Evolutionary conservation across 2,888 invertebrate species (phyloP), one percentile per base, ranked within the genome.

Genomic region (Agrochola lota): DNA sequence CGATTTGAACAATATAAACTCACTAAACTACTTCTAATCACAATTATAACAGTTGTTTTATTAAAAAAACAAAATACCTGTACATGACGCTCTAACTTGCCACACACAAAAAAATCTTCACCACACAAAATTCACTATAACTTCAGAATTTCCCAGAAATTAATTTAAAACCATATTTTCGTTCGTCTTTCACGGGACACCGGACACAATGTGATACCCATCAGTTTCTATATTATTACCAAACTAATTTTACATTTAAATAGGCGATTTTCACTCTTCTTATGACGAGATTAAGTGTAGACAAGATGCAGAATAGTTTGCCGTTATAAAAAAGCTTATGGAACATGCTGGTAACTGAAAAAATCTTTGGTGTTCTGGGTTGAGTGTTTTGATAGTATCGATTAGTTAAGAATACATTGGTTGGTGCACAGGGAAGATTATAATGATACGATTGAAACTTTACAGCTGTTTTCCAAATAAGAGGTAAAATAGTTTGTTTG

Each of bases 321-420:
- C 55, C n/a, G 73, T 68, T 86, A 78, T 80, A 86, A 88, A 88
- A 86, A 88, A 81, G 20, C 60, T n/a, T 71, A 77, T 59, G 81
- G 81, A 81, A 86, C 88, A 88, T 86, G 83, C 69, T 82, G 83
- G 60, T 73, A 67, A 57, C 64, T 79, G 77, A 86, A 89, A 89
- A 70, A 74, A 69, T 81, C 79, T 72, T 67, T 68, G 66, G 52
- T 69, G 80, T 49, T 70, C 76, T 71, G 23, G 52, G 49, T 74
- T 63, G 62, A 35, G 62, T 26, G 40, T 2, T 52, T 76, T 46
- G 81, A 71, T 26, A 6, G 6, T 74, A 78, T 83, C 26, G 72
- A 85, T 75, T 35, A 30, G 75, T 81, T 85, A 68, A 0, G 0
- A 23, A 67, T 88, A 86, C 90, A 91, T 88, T 88, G 88, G 85